Evolutionary conservation across 2,797 vertebrate species (phyloP).

Genomic region (Pachyuromys duprasi): DNA sequence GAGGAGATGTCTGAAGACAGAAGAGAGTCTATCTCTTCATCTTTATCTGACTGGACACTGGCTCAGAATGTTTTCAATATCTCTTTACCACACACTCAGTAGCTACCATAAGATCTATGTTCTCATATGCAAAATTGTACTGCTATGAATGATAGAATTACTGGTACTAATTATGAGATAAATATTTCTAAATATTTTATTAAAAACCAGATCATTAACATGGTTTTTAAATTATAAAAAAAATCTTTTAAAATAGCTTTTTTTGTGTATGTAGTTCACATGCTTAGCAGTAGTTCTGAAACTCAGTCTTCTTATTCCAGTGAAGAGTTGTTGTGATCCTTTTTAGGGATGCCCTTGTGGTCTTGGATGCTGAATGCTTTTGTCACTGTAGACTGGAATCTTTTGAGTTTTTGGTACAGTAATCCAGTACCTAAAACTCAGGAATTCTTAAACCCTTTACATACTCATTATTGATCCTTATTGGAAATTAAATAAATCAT

Average conservation of each 20-base stretch:
- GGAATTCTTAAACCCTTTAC: not conserved
- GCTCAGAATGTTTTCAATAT: not conserved
- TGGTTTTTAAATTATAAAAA: not conserved
- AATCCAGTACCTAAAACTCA: not conserved
- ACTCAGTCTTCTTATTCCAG: slow-evolving; percentile 19
- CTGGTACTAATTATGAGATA: not conserved
- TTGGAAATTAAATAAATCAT: not conserved
- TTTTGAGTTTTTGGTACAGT: not conserved
- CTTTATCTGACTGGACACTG: not conserved
- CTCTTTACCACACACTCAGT: not conserved
- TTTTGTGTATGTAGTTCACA: not conserved
- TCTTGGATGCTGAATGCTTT: not conserved
- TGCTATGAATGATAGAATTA: not conserved
- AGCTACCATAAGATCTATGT: not conserved
- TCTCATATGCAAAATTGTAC: not conserved
- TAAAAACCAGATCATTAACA: slow-evolving; percentile 1
- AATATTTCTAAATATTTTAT: slow-evolving; percentile 31
- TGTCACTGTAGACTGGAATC: not conserved
- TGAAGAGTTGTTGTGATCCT: not conserved
- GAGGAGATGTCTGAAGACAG: not conserved
- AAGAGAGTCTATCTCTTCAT: not conserved
- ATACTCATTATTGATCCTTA: not conserved
- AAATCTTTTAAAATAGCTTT: not conserved
- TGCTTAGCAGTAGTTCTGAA: slow-evolving; percentile 19
- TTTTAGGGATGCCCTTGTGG: not conserved